Evolutionary conservation across 1,140 invertebrate genomes (phyloP).

Genomic region (Sesamia nonagrioides): DNA sequence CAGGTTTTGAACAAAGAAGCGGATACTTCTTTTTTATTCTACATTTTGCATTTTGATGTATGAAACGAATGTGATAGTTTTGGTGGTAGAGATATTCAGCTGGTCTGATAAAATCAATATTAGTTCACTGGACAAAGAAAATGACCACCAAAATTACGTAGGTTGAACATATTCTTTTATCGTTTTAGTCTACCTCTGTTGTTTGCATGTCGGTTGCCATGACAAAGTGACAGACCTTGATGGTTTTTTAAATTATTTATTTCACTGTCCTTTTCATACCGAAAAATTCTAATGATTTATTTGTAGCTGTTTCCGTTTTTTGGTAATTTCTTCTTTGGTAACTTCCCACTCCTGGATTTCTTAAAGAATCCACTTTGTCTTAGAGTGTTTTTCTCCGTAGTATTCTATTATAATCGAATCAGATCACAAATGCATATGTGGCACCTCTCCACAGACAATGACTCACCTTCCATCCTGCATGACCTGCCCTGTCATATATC

Average conservation of each 20-base stretch:
- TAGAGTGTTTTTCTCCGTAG: no score
- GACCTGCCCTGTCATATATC: no score
- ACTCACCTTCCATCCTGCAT: no score
- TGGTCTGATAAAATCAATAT: not conserved
- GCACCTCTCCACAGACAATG: no score
- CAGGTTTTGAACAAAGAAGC: no score
- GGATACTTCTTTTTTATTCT: no score
- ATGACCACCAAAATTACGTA: not conserved
- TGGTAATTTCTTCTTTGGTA: not conserved
- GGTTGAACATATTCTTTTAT: conserved; percentile 1
- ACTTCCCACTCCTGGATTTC: no score
- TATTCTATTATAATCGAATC: no score
- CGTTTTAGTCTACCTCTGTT: not conserved
- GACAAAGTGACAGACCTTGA: not conserved
- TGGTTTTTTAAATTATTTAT: not conserved
- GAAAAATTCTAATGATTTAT: not conserved
- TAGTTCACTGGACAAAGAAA: not conserved
- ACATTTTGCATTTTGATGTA: no score
- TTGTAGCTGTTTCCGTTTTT: not conserved
- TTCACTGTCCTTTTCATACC: not conserved
- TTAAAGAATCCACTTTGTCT: no score
- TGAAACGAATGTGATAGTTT: not conserved
- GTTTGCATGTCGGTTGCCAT: conserved; percentile 9
- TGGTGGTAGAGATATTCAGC: not conserved
- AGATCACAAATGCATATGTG: no score